Conservation (phyloP, 2,888 invertebrate species). For the Oithona nana region DNA sequence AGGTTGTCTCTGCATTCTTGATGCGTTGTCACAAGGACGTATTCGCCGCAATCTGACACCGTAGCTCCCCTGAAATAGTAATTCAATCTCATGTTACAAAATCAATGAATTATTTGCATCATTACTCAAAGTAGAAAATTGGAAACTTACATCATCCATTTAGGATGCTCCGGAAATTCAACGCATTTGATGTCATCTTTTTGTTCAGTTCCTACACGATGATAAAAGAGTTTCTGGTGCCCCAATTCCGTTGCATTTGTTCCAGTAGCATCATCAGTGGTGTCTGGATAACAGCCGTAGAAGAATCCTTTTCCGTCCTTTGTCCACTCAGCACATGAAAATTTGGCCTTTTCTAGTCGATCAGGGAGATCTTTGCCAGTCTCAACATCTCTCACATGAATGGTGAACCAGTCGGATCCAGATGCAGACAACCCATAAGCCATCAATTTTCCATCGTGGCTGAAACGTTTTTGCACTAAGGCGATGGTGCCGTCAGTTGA, state of each 20-base stretch:
- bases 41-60: conserved; percentile 77
- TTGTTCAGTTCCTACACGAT: conserved; percentile 65
- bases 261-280: conserved; percentile 67
- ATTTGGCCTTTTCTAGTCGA: conserved; percentile 74
- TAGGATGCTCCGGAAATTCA: conserved; percentile 73
- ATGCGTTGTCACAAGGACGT: conserved; percentile 59
- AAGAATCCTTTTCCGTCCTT: conserved; percentile 87
- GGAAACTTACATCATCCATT: conserved; percentile 58
- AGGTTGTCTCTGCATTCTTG: conserved; percentile 83
- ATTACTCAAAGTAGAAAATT: not conserved
- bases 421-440: conserved; percentile 80
- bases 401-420: conserved; percentile 91
- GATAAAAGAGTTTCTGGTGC: conserved; percentile 86
- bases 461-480: conserved; percentile 52
- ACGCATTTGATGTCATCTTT: conserved; percentile 42
- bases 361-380: conserved; percentile 50
- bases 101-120: not conserved
- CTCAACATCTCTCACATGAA: conserved; percentile 35
- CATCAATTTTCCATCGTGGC: conserved; percentile 69
- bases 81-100: not conserved
- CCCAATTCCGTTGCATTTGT: conserved; percentile 50
- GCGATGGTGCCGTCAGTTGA: conserved; percentile 80
- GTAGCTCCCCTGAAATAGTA: conserved; percentile 45
- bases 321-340: conserved; percentile 77
- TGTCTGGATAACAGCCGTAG: conserved; percentile 67